Evolutionary conservation across 2,113 vertebrate species (phyloP), one percentile per base, ranked within the genome.

Genomic region (Caranx ignobilis): DNA sequence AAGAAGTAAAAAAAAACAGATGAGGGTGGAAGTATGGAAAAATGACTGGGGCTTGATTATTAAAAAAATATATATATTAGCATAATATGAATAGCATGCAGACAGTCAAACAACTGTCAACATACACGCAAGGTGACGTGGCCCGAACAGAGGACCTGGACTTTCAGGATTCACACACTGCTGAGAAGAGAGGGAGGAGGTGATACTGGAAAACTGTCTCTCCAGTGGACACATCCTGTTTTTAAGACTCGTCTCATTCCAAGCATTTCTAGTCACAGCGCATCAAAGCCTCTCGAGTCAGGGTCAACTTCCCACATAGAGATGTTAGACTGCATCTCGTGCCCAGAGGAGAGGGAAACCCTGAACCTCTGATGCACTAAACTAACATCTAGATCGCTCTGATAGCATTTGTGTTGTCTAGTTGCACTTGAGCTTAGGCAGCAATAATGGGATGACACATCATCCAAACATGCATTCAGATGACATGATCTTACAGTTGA

Each of bases 211-310:
- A 45, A 19, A 50, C 48, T 0, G 43, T 77, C 71, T 77, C 71
- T 76, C 43, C 39, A 63, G 54, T 26, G 19, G 59, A 75, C 41
- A 75, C 77, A 84, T 89, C 79, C 77, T 83, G 86, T 85, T 88
- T 87, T 77, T 62, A 72, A 71, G 59, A 73, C 79, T 26, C 0
- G 31, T 55, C 18, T 75, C 79, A 86, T 89, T 85, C 81, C 87
- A 81, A 48, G 31, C 64, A 74, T 82, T 80, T 78, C 26, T 68
- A 39, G 70, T 65, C 39, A 71, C 55, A 54, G 59, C 2, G 55
- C 57, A 78, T 81, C 78, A 80, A 84, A 81, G 82, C 48, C 18
- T 72, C 52, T 60, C 70, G 82, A 75, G 68, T 79, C 50, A 10
- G 21, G 11, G 11, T 32, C 55, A 48, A 21, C 72, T 66, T 83